phyloP scores from a whole-genome alignment of 2,797 vertebrate genomes.

The Rhinella marina region DNA sequence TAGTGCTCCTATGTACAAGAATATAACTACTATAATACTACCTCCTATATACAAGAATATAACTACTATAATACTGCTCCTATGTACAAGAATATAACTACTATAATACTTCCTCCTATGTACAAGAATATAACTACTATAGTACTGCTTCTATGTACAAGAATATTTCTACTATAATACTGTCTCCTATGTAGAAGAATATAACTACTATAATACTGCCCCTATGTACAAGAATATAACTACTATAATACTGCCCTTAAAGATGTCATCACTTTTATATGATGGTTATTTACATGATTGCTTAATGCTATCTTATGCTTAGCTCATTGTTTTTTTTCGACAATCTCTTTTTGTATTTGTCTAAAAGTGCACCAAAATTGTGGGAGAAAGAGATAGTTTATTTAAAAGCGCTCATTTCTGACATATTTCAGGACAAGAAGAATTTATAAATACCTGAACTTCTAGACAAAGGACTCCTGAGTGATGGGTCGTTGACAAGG shows the following conservation, averaged over 20 bases:
- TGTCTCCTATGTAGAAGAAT: background rate
- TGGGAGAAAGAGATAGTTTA: background rate
- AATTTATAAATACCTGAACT: background rate
- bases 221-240: constrained; percentile 6
- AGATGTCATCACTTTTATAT: background rate
- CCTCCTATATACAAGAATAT: background rate
- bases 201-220: background rate
- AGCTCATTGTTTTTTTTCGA: background rate
- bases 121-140: background rate
- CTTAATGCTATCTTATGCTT: background rate
- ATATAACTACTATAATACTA: constrained; percentile 19
- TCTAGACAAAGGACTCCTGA: background rate
- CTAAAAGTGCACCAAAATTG: too few species aligned
- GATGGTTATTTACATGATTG: background rate
- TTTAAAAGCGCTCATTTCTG: background rate
- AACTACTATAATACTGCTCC: constrained; percentile 5
- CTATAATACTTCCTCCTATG: background rate
- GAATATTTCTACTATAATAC: constrained; percentile 5
- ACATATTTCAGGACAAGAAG: background rate
- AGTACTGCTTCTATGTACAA: background rate
- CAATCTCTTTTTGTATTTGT: background rate
- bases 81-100: background rate
- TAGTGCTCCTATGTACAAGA: constrained; percentile 1
- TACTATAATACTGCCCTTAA: background rate
- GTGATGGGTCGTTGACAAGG: background rate